phyloP scores from a whole-genome alignment of 2,797 vertebrate genomes.

The Amblyopsis hoosieri region DNA sequence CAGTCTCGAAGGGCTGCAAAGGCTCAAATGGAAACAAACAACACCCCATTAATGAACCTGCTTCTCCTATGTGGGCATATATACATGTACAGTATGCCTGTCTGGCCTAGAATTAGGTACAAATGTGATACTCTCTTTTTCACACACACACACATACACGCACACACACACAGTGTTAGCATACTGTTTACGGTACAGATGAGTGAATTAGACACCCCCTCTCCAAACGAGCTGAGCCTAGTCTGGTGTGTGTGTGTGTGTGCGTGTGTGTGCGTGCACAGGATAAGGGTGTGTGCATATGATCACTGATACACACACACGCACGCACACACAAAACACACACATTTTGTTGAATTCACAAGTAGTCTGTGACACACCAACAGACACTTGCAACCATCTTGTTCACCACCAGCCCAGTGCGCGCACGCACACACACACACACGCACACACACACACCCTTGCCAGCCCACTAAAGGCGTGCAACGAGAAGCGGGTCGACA shows the following conservation, averaged over 20 bases:
- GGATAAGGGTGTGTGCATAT: conserved; percentile 11
- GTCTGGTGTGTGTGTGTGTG: conserved; percentile 29
- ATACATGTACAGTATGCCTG: no score
- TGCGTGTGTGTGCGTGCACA: conserved; percentile 12
- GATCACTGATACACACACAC: conserved; percentile 13
- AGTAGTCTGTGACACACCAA: conserved; percentile 43
- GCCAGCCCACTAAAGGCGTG: conserved; percentile 63
- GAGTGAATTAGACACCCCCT: conserved; percentile 32
- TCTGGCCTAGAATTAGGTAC: no score
- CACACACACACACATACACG: neutral
- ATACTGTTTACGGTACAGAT: conserved; percentile 39
- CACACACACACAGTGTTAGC: conserved; percentile 18
- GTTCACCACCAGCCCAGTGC: conserved; percentile 7
- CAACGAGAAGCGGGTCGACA: conserved; percentile 79
- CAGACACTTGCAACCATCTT: conserved; percentile 47
- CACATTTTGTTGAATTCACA: conserved; percentile 41
- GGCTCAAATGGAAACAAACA: no score
- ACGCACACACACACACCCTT: conserved; percentile 41
- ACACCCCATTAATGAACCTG: no score
- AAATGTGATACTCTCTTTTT: no score
- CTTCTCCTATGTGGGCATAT: no score
- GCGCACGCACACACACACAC: conserved; percentile 34
- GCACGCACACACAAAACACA: conserved; percentile 23
- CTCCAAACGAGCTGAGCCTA: conserved; percentile 25
- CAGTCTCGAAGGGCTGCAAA: no score